phyloP scores from a whole-genome alignment of 2,888 invertebrate species.

The Actias luna region DNA sequence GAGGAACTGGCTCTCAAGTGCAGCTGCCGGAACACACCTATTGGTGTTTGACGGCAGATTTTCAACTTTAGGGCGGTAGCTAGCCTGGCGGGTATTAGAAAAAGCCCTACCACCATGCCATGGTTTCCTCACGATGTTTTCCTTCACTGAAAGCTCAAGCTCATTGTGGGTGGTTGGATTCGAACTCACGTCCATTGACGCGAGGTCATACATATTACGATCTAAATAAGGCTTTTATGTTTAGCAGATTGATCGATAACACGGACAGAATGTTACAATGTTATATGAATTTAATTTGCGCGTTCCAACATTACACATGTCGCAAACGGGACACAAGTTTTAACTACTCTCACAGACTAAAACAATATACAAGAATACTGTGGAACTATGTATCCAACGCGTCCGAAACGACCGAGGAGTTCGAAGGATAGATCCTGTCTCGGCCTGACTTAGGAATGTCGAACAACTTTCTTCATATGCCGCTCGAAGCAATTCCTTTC shows the following conservation, averaged over 20 bases:
- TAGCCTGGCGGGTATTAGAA: too few relatives aligned
- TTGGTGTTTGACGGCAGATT: too few relatives aligned
- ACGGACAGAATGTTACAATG: not conserved
- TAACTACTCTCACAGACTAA: slow-evolving; percentile 2
- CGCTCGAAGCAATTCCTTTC: slow-evolving; percentile 43
- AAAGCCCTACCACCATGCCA: too few relatives aligned
- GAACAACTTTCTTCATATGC: slow-evolving; percentile 60
- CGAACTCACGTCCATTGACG: too few relatives aligned
- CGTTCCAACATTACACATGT: not conserved
- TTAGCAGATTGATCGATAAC: not conserved
- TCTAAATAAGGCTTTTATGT: too few relatives aligned
- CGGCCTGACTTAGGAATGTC: slow-evolving; percentile 43
- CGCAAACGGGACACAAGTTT: not conserved
- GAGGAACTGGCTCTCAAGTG: too few relatives aligned
- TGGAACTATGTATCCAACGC: slow-evolving; percentile 11
- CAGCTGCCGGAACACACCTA: too few relatives aligned
- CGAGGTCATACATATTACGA: too few relatives aligned
- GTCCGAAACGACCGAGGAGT: slow-evolving; percentile 40
- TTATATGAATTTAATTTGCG: not conserved
- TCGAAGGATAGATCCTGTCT: slow-evolving; percentile 32
- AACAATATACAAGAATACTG: slow-evolving; percentile 16
- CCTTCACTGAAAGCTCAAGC: too few relatives aligned
- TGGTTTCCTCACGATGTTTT: too few relatives aligned
- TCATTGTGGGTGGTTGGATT: too few relatives aligned
- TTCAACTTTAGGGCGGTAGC: too few relatives aligned